Evolutionary conservation across 2,797 vertebrate species (phyloP).

Genomic region (Carduelis carduelis): DNA sequence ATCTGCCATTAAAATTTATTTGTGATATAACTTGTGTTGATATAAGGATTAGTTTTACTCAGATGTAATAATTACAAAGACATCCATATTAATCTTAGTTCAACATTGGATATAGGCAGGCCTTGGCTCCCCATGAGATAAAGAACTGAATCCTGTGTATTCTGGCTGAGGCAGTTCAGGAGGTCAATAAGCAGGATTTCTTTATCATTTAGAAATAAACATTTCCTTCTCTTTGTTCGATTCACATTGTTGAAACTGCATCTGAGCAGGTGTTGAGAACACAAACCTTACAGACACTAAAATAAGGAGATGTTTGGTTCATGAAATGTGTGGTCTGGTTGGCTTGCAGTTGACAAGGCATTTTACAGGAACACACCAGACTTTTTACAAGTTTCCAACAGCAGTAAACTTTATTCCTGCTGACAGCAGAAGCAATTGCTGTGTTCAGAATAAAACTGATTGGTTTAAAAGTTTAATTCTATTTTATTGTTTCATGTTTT

Average conservation of each 20-base stretch:
- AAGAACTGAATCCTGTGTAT: neutral
- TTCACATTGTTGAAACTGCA: neutral
- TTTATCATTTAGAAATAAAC: neutral
- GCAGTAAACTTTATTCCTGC: conserved; percentile 42
- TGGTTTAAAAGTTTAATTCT: conserved; percentile 39
- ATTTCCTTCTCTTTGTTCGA: neutral
- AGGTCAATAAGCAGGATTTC: neutral
- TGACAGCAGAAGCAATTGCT: conserved; percentile 64
- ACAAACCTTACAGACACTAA: neutral
- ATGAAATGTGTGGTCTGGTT: conserved; percentile 26
- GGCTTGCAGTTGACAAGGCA: conserved; percentile 14
- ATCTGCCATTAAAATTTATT: neutral
- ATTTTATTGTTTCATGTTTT: neutral
- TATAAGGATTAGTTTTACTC: neutral
- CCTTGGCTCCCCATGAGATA: neutral
- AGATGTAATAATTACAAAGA: neutral
- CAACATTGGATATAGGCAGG: neutral
- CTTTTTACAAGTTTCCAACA: conserved; percentile 47
- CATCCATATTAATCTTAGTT: neutral
- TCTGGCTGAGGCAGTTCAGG: neutral
- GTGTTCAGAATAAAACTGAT: conserved; percentile 26
- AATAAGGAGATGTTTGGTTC: neutral
- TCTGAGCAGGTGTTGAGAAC: neutral
- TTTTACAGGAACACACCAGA: conserved; percentile 50
- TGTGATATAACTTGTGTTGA: neutral